Evolutionary conservation across 2,888 invertebrate genomes (phyloP), one percentile per base, ranked within the genome.

Genomic region (Trimorus sp.): DNA sequence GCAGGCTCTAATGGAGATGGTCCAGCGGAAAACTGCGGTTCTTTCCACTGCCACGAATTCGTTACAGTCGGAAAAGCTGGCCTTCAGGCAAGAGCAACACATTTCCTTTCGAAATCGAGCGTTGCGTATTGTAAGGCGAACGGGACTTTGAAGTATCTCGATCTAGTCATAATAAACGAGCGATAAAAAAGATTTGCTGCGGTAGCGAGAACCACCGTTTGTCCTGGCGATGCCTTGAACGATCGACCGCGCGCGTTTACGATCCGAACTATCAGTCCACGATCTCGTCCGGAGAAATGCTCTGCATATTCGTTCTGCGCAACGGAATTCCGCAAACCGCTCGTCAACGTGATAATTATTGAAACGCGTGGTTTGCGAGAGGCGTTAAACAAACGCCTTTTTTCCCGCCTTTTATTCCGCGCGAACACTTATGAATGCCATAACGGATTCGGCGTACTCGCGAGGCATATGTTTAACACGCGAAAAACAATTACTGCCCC

Each of bases 111-210:
- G 68, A 68, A 79, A 65, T 80, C 75, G 70, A 75, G 65, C 26
- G 71, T 65, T 78, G 75, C 70, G 80, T 75, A 75, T 80, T 71
- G 75, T 71, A 54, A 51, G 14, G 45, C 38, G 53, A 82, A 79
- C 79, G 82, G 82, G 79, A 79, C 82, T 82, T 75, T 66, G 75
- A 82, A 82, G 82, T 82, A 82, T 82, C 82, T 82, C 79, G 79
- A 79, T 82, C 82, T 79, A 69, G 79, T 76, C 79, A 63, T 79
- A 82, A 82, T 82, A 82, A 79, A 82, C 53, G 75, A 75, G 82
- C 75, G 82, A 82, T 75, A 82, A 82, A 82, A 82, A 79, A 78
- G 74, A 78, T 78, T 70, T 76, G 80, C 80, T 71, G 71, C 80
- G 68, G 66, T 59, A 63, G 77, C 69, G 40, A 40, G 65, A 78